Percentiles rank a stretch among this genome's conserved stretches.
Evolutionary conservation across 2,113 vertebrate species (phyloP).

Genomic region (Melanocharis versteri): DNA sequence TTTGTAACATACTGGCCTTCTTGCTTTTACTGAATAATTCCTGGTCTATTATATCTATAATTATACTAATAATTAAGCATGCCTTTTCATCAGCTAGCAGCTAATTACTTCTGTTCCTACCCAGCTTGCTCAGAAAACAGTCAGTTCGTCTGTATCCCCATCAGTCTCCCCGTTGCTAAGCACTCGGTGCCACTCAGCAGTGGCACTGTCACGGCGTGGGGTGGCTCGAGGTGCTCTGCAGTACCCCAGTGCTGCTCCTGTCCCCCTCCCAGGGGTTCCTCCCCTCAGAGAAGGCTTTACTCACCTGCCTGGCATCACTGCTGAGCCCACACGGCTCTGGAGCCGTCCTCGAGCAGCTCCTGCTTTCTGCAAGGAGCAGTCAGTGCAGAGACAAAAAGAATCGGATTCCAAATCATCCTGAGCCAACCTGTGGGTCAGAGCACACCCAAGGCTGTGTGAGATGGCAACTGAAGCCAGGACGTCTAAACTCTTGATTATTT

Average conservation of each 20-base stretch:
- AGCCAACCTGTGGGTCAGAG: background rate
- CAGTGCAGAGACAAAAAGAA: background rate
- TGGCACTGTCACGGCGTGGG: background rate
- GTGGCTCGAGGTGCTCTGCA: background rate
- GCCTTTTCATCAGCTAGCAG: constrained; percentile 63
- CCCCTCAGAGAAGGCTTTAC: background rate
- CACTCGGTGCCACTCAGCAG: constrained; percentile 2
- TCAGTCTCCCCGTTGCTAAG: constrained; percentile 51
- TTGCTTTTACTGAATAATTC: constrained; percentile 60
- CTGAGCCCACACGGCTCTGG: background rate
- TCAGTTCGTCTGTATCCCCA: constrained; percentile 49
- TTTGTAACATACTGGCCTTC: constrained; percentile 39
- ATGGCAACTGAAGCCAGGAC: background rate
- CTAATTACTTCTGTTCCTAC: constrained; percentile 61
- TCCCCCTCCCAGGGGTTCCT: background rate
- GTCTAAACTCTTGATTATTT: background rate
- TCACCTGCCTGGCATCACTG: background rate
- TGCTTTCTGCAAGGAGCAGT: background rate
- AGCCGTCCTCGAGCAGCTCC: background rate
- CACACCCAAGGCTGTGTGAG: background rate
- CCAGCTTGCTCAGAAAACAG: constrained; percentile 59
- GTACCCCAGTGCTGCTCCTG: background rate
- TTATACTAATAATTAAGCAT: constrained; percentile 65
- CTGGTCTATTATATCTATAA: constrained; percentile 59
- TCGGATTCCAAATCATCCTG: background rate